These are phyloP conservation scores for Notarius quadriscutis DNA, from an alignment of 2,113 vertebrate species.

Conservation along the genomic window DNA sequence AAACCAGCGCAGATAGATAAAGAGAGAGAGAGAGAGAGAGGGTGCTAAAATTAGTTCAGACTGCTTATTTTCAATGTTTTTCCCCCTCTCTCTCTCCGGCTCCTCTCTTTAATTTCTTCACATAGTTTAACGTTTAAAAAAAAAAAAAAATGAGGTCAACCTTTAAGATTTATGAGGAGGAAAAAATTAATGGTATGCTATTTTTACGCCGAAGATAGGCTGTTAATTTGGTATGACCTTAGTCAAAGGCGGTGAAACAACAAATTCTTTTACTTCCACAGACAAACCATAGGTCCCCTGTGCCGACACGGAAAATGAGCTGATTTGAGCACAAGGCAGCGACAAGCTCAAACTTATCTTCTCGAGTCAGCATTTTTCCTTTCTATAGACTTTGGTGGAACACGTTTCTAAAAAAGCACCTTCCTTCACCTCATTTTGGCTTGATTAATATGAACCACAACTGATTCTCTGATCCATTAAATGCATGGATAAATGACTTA, in stretches of 20 bases:
- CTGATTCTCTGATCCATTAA: not conserved
- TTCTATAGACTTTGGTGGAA: constrained; percentile 48
- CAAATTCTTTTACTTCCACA: constrained; percentile 75
- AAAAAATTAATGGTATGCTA: constrained; percentile 83
- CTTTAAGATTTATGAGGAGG: constrained; percentile 77
- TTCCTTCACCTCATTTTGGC: constrained; percentile 48
- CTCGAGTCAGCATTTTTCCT: constrained; percentile 59
- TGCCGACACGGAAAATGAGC: constrained; percentile 60
- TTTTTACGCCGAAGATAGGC: constrained; percentile 77
- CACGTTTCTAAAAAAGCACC: constrained; percentile 37
- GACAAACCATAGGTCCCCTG: constrained; percentile 67
- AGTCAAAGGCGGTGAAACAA: constrained; percentile 81
- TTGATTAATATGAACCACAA: not conserved
- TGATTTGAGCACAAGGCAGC: constrained; percentile 53
- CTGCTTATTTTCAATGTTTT: constrained; percentile 63
- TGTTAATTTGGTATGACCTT: constrained; percentile 83
- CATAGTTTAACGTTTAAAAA: constrained; percentile 71
- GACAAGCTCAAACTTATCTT: constrained; percentile 66
- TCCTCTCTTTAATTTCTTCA: constrained; percentile 70
- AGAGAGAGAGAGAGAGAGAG: constrained; percentile 40
- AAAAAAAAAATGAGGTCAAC: constrained; percentile 76
- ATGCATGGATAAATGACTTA: not conserved
- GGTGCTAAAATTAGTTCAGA: constrained; percentile 64
- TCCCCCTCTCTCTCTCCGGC: constrained; percentile 19
- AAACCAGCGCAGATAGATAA: constrained; percentile 57